These are phyloP conservation scores for Dryoscopus gambensis DNA, from an alignment of 2,113 vertebrate species.

Conservation along the genomic window DNA sequence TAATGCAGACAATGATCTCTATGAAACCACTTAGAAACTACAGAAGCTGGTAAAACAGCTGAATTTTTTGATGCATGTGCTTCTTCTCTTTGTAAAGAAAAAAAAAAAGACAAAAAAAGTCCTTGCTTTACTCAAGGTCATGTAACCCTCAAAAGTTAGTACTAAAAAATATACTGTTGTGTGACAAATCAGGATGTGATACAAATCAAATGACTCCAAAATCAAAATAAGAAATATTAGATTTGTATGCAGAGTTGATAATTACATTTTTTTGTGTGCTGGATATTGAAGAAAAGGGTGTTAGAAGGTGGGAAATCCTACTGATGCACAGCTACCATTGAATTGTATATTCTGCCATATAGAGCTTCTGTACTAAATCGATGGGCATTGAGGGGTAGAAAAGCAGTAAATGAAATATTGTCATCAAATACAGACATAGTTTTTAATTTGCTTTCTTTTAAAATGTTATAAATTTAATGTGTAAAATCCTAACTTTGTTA, in stretches of 20 bases:
- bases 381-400: background rate
- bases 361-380: background rate
- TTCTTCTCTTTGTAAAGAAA: background rate
- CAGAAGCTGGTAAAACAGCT: background rate
- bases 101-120: too few species aligned
- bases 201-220: background rate
- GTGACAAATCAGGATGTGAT: background rate
- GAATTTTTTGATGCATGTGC: background rate
- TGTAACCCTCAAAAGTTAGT: background rate
- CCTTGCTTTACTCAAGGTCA: background rate
- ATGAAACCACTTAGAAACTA: background rate
- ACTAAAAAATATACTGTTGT: background rate
- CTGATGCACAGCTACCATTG: background rate
- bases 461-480: background rate
- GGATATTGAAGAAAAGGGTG: background rate
- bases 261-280: background rate
- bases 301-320: background rate
- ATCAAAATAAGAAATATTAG: background rate
- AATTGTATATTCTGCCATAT: background rate
- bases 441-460: background rate
- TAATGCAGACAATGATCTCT: background rate
- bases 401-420: background rate
- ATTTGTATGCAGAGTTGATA: background rate
- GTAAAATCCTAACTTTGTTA: background rate
- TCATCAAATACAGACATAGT: fast-evolving